Base-by-base conservation (phyloP, 2,797 vertebrate species). In the Hoplostethus atlanticus region DNA sequence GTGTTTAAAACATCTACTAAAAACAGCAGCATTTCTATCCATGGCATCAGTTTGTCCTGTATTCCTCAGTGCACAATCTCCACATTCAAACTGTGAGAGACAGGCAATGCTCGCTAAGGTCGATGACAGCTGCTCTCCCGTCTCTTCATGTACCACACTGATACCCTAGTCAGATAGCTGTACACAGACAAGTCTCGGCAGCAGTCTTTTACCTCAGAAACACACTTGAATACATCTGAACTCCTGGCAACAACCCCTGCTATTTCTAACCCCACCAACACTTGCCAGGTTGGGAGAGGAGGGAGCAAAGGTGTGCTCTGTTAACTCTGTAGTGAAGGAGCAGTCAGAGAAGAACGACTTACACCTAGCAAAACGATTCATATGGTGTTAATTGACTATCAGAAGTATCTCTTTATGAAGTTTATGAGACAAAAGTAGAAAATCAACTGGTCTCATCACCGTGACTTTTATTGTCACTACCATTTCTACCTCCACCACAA, bases 221-320 rank as follows among this genome's bases (percentile, higher is more conserved):
- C 75, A 75, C 65, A 77, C 70, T 42, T 1, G 77, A 86, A 91
- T 92, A 91, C 89, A 92, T 92, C 85, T 91, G 87, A 91, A 91
- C 83, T 81, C 58, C 81, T 91, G 93, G 87, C 85, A 91, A 77
- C 70, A 79, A 76, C 66, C 77, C 87, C 21, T 79, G 85, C 81
- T 87, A 88, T 91, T 92, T 89, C 87, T 87, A 74, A 21, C 80
- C 31, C 31, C 75, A 66, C 80, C 84, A 71, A 90, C 88, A 79
- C 83, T 87, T 8, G 17, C 83, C 68, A 73, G 83, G 81, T 84
- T 76, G 71, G 52, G 64, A 21, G 21, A 21, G 67, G 21, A 21
- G 67, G 34, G 64, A 66, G 71, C 71, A 79, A 68, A 62, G 78
- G 40, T 31, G 75, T 2, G 62, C 78, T 80, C 68, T 81, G 77